Base-by-base conservation (phyloP, 1,140 invertebrate genomes). In the Elysia chlorotica region DNA sequence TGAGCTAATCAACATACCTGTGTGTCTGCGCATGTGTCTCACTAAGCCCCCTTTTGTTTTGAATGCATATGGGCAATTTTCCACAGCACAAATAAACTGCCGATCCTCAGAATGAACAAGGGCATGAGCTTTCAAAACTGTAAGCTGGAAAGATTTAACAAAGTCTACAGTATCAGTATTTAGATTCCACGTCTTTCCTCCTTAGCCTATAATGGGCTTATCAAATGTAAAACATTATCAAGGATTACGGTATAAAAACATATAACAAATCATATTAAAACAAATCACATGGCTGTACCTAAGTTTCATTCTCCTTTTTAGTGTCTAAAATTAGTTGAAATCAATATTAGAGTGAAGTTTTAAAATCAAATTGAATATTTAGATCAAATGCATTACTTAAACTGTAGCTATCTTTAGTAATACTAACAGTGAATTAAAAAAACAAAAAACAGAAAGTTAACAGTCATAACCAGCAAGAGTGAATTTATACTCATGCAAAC, bases 21-120 rank as follows among this genome's bases (percentile, higher is more conserved):
- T 87, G 67, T 87, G 86, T 74, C 86, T 74, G 31, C 86, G 74
- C 66, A 81, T 71, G 67, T 87, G 86, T 54, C 86, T 59, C 28
- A 82, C 83, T 5, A 87, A 74, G 2, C 84, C 85, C 6, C 86
- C 86, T 74, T 85, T 87, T 10, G 86, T 87, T 72, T 87, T 87
- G 75, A 87, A 87, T 21, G 81, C 79, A 78, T 83, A 86, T 4
- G 76, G 76, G 75, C 86, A 87, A 25, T 79, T 81, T 14, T 79
- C 76, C 63, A 74, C 65, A 21, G 62, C 71, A 74, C 86, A 87
- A 1, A 70, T 65, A 78, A 77, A 85, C 14, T 82, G 74, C 61
- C 85, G 74, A 6, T 77, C 73, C 56, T 83, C 77, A 35, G 79
- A 77, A 69, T 87, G 86, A 17, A 82, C 85, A 37, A 85, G 57